Evolutionary conservation across 1,140 invertebrate genomes (phyloP).

Genomic region (Proales similis): DNA sequence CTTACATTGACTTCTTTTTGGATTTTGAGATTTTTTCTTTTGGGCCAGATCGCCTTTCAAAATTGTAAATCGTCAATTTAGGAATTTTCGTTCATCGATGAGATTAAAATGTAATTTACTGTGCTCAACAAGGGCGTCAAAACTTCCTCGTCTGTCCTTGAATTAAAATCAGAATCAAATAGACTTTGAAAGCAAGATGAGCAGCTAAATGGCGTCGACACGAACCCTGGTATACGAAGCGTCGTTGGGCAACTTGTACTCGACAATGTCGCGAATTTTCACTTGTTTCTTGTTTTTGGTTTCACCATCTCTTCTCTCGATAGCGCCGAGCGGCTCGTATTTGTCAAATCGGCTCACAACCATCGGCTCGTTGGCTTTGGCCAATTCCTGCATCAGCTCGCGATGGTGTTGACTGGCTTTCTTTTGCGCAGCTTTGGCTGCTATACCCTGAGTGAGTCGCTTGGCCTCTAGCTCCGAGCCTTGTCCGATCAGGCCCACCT

Average conservation of each 20-base stretch:
- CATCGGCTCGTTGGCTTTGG: not conserved
- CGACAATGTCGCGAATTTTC: slow-evolving; percentile 25
- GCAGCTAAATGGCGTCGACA: too few species aligned
- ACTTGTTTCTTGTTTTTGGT: slow-evolving; percentile 28
- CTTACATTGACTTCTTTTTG: too few species aligned
- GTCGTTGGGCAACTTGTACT: slow-evolving; percentile 31
- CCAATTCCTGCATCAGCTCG: slow-evolving; percentile 37
- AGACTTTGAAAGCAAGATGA: too few species aligned
- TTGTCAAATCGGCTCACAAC: slow-evolving; percentile 43
- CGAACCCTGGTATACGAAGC: too few species aligned
- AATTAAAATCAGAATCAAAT: too few species aligned
- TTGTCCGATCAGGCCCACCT: slow-evolving; percentile 3
- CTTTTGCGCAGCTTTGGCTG: slow-evolving; percentile 28
- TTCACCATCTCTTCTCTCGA: slow-evolving; percentile 11
- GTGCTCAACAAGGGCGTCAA: too few species aligned
- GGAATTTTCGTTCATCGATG: too few species aligned
- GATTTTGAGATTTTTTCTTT: too few species aligned
- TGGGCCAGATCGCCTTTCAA: too few species aligned
- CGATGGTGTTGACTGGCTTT: slow-evolving; percentile 29
- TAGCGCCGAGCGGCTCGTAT: slow-evolving; percentile 41
- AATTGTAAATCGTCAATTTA: too few species aligned
- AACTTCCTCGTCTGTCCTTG: too few species aligned
- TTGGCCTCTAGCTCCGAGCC: not conserved
- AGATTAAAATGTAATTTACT: too few species aligned
- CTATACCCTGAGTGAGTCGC: slow-evolving; percentile 35